These are phyloP conservation scores for Callyntrura guangdongensis DNA, from an alignment of 2,888 invertebrate genomes.

Conservation along the genomic window DNA sequence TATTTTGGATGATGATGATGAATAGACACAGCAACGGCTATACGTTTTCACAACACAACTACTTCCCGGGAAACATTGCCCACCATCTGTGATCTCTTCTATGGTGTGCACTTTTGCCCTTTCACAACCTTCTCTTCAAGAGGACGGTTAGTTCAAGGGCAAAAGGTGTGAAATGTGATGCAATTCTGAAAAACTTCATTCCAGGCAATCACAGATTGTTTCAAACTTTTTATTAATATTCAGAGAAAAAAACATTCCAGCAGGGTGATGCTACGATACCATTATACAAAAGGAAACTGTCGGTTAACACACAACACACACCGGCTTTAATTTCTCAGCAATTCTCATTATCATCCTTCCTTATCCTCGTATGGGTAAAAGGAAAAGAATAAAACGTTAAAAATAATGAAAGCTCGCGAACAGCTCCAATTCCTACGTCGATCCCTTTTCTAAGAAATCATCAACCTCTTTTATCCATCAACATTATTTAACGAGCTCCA, in stretches of 20 bases:
- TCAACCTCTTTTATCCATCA: constrained; percentile 63
- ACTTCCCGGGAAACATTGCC: constrained; percentile 27
- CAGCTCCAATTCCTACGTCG: background rate
- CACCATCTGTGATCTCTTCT: background rate
- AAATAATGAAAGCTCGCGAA: background rate
- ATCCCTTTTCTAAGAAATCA: constrained; percentile 67
- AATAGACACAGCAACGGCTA: background rate
- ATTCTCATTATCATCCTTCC: background rate
- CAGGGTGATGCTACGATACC: background rate
- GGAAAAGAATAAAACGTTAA: background rate
- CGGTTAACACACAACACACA: background rate
- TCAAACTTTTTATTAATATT: no score
- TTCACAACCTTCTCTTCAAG: background rate
- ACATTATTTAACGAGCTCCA: constrained; percentile 57
- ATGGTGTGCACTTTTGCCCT: background rate
- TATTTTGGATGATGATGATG: background rate
- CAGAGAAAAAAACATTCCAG: background rate
- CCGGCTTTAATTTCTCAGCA: background rate
- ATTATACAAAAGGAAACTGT: no score
- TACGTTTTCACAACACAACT: background rate
- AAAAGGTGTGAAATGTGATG: constrained; percentile 10
- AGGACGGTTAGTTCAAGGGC: constrained; percentile 31
- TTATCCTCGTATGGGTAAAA: background rate
- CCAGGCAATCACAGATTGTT: background rate
- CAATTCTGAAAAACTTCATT: background rate